Conservation (phyloP, 2,888 invertebrate species). For the Prenolepis imparis region DNA sequence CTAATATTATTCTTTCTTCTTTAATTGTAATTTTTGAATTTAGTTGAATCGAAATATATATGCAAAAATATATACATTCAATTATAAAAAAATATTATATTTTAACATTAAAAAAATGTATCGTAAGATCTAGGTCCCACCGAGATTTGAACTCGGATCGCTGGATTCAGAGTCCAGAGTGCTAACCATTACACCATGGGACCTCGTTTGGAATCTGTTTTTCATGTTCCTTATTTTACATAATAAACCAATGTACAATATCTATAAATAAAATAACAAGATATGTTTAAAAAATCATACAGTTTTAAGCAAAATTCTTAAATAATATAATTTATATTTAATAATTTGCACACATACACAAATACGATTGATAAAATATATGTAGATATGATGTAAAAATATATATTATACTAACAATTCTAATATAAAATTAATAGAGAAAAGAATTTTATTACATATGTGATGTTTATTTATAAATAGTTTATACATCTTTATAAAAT, state of each 20-base stretch:
- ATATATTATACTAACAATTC: background rate
- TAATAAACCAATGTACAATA: background rate
- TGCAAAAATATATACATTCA: background rate
- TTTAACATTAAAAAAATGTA: background rate
- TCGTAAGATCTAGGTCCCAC: conserved; percentile 89
- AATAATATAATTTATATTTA: no score
- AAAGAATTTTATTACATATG: background rate
- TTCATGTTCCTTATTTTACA: background rate
- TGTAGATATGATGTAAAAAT: background rate
- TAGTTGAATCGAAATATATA: background rate
- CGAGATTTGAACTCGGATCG: conserved; percentile 94
- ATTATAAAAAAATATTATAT: background rate
- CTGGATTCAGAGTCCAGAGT: conserved; percentile 94
- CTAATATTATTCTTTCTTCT: background rate
- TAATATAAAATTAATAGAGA: background rate
- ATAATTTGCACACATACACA: no score
- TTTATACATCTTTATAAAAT: conserved; percentile 14
- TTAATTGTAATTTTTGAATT: background rate
- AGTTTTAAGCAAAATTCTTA: background rate
- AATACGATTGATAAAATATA: background rate
- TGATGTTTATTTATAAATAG: conserved; percentile 7
- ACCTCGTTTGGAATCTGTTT: background rate
- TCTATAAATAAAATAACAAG: background rate
- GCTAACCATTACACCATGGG: conserved; percentile 90
- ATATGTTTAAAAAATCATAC: background rate